Evolutionary conservation across 2,888 invertebrate species (phyloP).

Genomic region (Neocrepidodera transversa): DNA sequence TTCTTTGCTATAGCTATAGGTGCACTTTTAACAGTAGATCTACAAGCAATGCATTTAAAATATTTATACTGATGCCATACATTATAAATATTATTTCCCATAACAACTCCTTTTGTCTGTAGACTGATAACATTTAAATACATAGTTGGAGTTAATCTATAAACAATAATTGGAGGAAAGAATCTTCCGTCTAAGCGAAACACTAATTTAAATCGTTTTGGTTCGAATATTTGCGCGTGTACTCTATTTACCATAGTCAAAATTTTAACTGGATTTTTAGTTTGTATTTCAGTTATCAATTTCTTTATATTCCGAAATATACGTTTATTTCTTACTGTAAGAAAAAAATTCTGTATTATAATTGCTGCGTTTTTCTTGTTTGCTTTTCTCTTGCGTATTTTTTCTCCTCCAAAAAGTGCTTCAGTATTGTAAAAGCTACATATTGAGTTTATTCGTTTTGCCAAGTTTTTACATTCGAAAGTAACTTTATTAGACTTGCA

Average conservation of each 20-base stretch:
- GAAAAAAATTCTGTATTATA: constrained; percentile 42
- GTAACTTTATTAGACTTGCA: background rate
- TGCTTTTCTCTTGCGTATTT: constrained; percentile 31
- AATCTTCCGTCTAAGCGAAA: constrained; percentile 47
- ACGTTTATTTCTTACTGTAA: constrained; percentile 29
- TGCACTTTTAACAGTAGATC: constrained; percentile 30
- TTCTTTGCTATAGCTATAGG: constrained; percentile 2
- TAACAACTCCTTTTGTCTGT: background rate
- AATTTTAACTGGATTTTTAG: constrained; percentile 36
- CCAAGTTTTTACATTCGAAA: constrained; percentile 24
- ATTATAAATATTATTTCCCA: constrained; percentile 8
- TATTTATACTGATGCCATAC: constrained; percentile 32
- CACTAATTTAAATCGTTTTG: constrained; percentile 39
- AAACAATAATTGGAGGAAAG: constrained; percentile 51
- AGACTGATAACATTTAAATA: constrained; percentile 16
- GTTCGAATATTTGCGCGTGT: constrained; percentile 46
- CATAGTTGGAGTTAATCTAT: constrained; percentile 44
- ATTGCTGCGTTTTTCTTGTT: constrained; percentile 22
- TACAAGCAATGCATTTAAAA: constrained; percentile 36
- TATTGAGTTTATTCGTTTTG: constrained; percentile 31
- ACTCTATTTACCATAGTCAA: constrained; percentile 21
- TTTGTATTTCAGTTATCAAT: constrained; percentile 31
- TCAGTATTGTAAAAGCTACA: constrained; percentile 23
- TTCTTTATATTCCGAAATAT: constrained; percentile 38
- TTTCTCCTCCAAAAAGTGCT: background rate